Base-by-base conservation (phyloP, 1,140 invertebrate genomes). In the Heterodera carotae region DNA sequence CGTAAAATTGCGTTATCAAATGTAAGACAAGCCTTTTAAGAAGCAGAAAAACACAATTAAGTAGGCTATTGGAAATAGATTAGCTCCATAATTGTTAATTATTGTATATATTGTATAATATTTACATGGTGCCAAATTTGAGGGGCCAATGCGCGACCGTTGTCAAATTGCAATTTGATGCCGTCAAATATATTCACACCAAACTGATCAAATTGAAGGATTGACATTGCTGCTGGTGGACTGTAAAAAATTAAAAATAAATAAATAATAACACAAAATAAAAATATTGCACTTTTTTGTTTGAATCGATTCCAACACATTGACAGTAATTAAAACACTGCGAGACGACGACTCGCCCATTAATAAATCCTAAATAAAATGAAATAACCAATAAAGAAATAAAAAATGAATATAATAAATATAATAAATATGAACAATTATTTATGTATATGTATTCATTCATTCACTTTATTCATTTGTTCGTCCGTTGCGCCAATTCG, bases 41-140 rank as follows among this genome's bases (percentile, higher is more conserved):
- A n/a, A n/a, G n/a, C n/a, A n/a, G n/a, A n/a, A n/a, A n/a, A n/a
- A n/a, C n/a, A n/a, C n/a, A n/a, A 43, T 43, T 43, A 10, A n/a
- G 15, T 43, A 10, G 39, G 39, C 3, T 43, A 43, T 43, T 43
- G 39, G 7, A 43, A 43, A 43, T 43, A 0, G 1, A 43, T n/a
- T 8, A 43, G 0, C 6, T 6, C 39, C 39, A 43, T 8, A 43
- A 43, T 43, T 12, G 6, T 6, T 43, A 8, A 43, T 43, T 43
- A 8, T 43, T 43, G 39, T 43, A 43, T 43, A 43, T 8, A 43
- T 43, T 43, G 22, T 2, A 56, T 22, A 56, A 53, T 27, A 68
- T 68, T n/a, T 68, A 68, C 66, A 5, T 68, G 66, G n/a, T 68
- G 33, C 66, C 66, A 68, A 22, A 31, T n/a, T 18, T 68, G 33